These are phyloP conservation scores for Eilema griseolum DNA, from an alignment of 2,888 invertebrate genomes.

Conservation along the genomic window DNA sequence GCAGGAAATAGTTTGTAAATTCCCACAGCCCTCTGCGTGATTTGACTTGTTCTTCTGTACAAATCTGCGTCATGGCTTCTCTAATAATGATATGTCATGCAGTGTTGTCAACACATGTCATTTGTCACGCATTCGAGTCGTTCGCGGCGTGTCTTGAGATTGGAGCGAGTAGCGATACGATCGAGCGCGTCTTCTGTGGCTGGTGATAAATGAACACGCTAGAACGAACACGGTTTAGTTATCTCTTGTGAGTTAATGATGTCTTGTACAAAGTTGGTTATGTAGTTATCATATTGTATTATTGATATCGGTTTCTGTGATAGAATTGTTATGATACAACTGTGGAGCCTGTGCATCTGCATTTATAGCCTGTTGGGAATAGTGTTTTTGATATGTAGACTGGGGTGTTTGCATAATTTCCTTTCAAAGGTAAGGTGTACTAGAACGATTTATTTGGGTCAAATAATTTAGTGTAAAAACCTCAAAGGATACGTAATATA, in stretches of 20 bases:
- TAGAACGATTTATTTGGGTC: too few relatives aligned
- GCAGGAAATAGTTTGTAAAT: not conserved
- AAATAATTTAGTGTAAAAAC: too few relatives aligned
- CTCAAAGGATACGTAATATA: too few relatives aligned
- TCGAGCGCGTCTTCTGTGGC: slow-evolving; percentile 27
- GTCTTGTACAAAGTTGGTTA: not conserved
- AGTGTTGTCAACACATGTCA: slow-evolving; percentile 54
- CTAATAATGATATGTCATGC: slow-evolving; percentile 54
- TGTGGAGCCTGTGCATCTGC: too few relatives aligned
- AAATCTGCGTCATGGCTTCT: slow-evolving; percentile 37
- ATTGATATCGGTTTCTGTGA: not conserved
- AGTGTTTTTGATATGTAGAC: too few relatives aligned
- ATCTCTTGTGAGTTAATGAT: slow-evolving; percentile 13
- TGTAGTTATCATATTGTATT: not conserved
- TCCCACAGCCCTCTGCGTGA: not conserved
- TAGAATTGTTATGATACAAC: not conserved
- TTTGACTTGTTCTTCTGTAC: slow-evolving; percentile 10
- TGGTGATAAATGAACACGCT: slow-evolving; percentile 41
- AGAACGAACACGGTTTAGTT: slow-evolving; percentile 36
- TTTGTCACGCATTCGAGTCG: slow-evolving; percentile 55
- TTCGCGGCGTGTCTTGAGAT: slow-evolving; percentile 28
- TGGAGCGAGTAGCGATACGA: slow-evolving; percentile 24
- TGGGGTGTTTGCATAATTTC: too few relatives aligned
- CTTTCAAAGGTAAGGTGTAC: too few relatives aligned
- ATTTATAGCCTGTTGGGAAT: too few relatives aligned